Evolutionary conservation across 2,113 vertebrate genomes (phyloP).

Genomic region (Corynorhinus townsendii): DNA sequence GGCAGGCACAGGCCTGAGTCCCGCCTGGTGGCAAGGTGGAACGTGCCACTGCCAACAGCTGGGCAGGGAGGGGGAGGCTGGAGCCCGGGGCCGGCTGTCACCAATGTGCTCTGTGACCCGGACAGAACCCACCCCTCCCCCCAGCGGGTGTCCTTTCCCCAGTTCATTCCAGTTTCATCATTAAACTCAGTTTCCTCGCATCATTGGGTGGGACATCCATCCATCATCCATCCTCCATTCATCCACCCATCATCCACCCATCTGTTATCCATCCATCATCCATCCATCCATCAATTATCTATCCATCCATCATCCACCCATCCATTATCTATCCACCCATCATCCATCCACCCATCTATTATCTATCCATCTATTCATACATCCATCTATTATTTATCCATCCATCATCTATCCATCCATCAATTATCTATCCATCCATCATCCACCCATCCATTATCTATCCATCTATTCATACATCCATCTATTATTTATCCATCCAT

Average conservation of each 20-base stretch:
- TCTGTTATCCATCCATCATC: no score
- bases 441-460: rapidly evolving
- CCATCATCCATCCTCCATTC: background rate
- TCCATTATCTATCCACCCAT: background rate
- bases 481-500: no score
- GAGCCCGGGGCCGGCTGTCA: background rate
- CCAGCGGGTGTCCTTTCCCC: background rate
- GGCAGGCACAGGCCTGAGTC: background rate
- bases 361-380: no score
- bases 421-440: background rate
- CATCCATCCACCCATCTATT: no score
- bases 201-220: background rate
- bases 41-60: background rate
- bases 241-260: background rate
- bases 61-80: background rate
- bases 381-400: background rate
- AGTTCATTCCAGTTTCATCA: background rate
- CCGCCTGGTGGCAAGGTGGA: background rate
- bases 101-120: rapidly evolving
- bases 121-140: background rate
- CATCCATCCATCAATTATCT: background rate
- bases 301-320: background rate
- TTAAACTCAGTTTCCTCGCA: background rate
- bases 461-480: no score
- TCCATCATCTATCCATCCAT: background rate